phyloP scores from a whole-genome alignment of 2,888 invertebrate genomes.

The Boloria selene region DNA sequence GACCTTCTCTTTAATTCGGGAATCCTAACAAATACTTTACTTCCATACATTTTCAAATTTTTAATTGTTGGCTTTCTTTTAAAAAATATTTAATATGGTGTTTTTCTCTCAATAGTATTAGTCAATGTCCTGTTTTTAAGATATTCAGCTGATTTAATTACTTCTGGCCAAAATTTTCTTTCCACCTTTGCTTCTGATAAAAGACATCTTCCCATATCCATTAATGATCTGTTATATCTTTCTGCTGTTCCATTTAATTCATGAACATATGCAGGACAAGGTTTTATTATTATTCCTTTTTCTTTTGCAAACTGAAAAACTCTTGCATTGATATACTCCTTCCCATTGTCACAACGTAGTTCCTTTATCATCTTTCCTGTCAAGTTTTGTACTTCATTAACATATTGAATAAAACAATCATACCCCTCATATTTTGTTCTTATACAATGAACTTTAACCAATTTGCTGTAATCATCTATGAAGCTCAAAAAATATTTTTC shows the following conservation, averaged over 20 bases:
- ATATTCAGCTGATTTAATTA: conserved; percentile 36
- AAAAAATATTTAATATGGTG: conserved; percentile 40
- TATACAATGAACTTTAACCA: too few species aligned
- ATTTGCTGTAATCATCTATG: too few species aligned
- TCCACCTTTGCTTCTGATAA: too few species aligned
- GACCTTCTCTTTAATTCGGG: conserved; percentile 19
- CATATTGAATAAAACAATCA: conserved; percentile 38
- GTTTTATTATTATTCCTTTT: conserved; percentile 27
- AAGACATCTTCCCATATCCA: too few species aligned
- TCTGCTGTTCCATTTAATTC: too few species aligned
- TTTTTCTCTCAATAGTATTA: conserved; percentile 17
- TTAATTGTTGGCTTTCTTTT: conserved; percentile 39
- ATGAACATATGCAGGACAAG: too few species aligned
- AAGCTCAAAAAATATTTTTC: too few species aligned
- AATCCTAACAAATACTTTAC: too few species aligned
- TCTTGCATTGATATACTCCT: conserved; percentile 33
- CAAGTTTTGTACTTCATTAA: conserved; percentile 39
- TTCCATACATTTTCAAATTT: too few species aligned
- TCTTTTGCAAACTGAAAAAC: conserved; percentile 24
- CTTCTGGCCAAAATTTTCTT: too few species aligned
- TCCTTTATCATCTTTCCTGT: conserved; percentile 40
- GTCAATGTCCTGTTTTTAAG: conserved; percentile 34
- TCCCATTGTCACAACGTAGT: conserved; percentile 33
- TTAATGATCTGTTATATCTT: too few species aligned
- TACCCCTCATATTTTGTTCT: too few species aligned